A percentile compares a stretch with the other conserved stretches of the same genome.
Conservation (phyloP, 1,140 invertebrate species). For the Tetramorium alpestre region DNA sequence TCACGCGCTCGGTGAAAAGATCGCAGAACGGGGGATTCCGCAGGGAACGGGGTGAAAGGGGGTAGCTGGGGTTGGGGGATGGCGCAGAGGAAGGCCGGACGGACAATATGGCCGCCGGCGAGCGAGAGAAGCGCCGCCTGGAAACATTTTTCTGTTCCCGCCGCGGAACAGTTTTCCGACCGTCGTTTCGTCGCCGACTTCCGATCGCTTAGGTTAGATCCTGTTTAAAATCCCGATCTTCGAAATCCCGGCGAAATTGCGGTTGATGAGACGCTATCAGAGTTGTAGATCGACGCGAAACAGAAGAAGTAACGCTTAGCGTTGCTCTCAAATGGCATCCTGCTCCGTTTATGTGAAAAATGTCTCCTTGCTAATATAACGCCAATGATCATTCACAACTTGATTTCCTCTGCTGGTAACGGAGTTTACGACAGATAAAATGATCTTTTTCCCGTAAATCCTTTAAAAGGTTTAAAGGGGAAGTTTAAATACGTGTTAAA, state of each 20-base stretch:
- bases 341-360: background rate
- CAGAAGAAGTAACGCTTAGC: no score
- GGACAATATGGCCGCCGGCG: constrained; percentile 79
- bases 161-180: constrained; percentile 60
- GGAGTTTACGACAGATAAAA: background rate
- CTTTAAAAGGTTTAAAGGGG: background rate
- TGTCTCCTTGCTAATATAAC: background rate
- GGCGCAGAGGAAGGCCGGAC: constrained; percentile 11
- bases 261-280: background rate
- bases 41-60: constrained; percentile 7
- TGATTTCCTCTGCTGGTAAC: background rate
- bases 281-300: background rate
- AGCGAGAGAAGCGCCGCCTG: constrained; percentile 81
- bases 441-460: background rate
- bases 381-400: background rate
- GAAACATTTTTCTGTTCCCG: constrained; percentile 82
- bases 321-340: background rate
- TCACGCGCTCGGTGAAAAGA: constrained; percentile 60
- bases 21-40: constrained; percentile 48
- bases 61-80: constrained; percentile 14
- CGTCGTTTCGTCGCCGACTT: background rate
- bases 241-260: background rate
- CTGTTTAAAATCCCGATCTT: background rate
- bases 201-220: constrained; percentile 18
- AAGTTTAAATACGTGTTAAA: background rate